These are phyloP conservation scores for Enteromius thamalakanensis DNA, from an alignment of 2,797 vertebrate species.

Conservation along the genomic window DNA sequence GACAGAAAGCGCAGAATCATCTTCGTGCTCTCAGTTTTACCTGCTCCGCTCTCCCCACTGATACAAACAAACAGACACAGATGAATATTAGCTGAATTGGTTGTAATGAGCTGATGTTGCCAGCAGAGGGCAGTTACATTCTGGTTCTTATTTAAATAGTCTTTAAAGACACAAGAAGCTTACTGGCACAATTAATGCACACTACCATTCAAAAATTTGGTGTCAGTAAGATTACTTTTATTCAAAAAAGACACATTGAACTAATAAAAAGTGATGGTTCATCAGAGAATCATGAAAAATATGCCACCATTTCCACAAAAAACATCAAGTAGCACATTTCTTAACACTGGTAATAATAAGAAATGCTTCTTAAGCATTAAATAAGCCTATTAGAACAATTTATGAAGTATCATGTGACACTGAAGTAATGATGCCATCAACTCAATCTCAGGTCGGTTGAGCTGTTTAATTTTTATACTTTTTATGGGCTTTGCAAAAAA, in stretches of 20 bases:
- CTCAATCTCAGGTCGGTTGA: neutral
- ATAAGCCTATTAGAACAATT: neutral
- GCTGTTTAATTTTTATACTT: neutral
- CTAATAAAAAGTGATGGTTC: neutral
- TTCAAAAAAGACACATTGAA: neutral
- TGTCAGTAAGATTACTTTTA: neutral
- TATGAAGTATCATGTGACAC: neutral
- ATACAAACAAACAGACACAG: constrained; percentile 21
- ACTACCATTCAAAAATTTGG: neutral
- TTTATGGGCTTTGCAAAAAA: neutral
- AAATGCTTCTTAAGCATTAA: neutral
- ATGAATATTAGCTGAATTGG: neutral
- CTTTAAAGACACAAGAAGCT: neutral
- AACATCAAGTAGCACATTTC: too few relatives aligned
- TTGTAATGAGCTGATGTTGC: neutral
- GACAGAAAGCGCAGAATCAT: constrained; percentile 95
- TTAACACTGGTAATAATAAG: too few relatives aligned
- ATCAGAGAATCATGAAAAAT: too few relatives aligned
- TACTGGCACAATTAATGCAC: neutral
- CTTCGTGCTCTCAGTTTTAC: constrained; percentile 98
- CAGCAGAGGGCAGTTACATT: constrained; percentile 35
- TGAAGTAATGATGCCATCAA: neutral
- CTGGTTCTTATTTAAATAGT: neutral
- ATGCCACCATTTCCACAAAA: too few relatives aligned
- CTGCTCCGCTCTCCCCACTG: constrained; percentile 97